phyloP scores from a whole-genome alignment of 2,113 vertebrate genomes.

The Ciconia stormi region DNA sequence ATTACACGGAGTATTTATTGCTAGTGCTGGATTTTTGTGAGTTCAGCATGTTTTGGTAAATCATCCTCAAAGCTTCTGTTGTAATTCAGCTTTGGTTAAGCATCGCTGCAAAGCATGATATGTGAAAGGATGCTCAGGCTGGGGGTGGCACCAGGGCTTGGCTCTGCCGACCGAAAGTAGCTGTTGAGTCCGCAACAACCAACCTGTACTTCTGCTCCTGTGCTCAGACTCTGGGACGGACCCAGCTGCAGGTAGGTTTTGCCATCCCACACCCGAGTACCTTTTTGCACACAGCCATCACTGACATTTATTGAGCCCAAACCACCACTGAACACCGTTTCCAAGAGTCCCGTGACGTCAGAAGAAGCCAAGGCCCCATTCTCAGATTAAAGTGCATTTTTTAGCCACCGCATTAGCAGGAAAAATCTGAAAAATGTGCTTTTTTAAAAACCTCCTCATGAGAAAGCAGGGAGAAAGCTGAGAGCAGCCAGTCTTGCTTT shows the following conservation, averaged over 20 bases:
- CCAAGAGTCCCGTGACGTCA: neutral
- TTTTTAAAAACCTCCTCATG: neutral
- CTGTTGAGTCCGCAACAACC: neutral
- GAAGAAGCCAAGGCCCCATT: neutral
- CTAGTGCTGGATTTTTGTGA: neutral
- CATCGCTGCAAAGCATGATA: neutral
- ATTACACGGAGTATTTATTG: slow-evolving; percentile 25
- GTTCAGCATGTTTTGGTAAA: slow-evolving; percentile 43
- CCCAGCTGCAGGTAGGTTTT: neutral
- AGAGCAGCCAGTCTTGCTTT: neutral
- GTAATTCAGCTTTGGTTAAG: slow-evolving; percentile 24
- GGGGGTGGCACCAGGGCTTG: neutral
- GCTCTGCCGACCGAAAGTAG: neutral
- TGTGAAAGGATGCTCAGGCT: neutral
- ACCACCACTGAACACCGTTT: neutral
- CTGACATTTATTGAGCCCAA: neutral
- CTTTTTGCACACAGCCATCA: neutral
- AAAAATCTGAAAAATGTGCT: neutral
- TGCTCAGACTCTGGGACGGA: neutral
- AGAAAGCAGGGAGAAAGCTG: neutral
- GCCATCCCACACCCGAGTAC: neutral
- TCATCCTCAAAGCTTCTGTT: neutral
- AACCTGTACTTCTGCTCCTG: neutral
- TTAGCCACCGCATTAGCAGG: neutral
- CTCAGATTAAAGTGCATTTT: neutral